phyloP scores from a whole-genome alignment of 2,113 vertebrate genomes.

The Tamias sibiricus region DNA sequence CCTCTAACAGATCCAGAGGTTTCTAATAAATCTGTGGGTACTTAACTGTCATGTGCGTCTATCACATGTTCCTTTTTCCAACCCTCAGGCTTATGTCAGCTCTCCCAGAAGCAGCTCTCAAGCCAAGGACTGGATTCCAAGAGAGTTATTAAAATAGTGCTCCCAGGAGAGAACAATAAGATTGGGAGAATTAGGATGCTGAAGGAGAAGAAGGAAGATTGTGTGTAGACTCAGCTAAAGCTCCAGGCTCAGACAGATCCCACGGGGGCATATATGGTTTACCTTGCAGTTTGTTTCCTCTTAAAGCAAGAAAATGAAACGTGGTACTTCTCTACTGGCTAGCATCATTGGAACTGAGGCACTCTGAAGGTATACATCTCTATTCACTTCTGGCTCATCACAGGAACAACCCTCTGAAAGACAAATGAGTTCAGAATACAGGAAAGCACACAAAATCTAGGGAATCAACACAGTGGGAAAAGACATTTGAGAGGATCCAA shows the following conservation, averaged over 20 bases:
- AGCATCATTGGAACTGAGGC: too few relatives aligned
- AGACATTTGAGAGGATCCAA: not conserved
- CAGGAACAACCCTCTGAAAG: not conserved
- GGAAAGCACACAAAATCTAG: not conserved
- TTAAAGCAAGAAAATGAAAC: not conserved
- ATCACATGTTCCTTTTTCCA: not conserved
- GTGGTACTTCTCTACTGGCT: not conserved
- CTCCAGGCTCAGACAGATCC: not conserved
- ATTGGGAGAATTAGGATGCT: not conserved
- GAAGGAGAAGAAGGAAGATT: not conserved
- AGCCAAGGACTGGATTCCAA: not conserved
- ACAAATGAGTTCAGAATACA: not conserved
- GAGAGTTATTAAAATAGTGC: not conserved
- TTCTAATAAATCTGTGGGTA: not conserved
- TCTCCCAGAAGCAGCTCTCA: not conserved
- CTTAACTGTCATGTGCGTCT: too few relatives aligned
- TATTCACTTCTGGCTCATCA: not conserved
- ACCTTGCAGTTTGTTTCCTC: not conserved
- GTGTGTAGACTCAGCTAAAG: not conserved
- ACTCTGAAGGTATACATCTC: not conserved
- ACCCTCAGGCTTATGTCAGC: not conserved
- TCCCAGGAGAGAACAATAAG: not conserved
- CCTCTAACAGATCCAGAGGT: not conserved
- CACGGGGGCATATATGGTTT: not conserved
- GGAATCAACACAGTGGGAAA: not conserved